These are phyloP conservation scores for Girardinus metallicus DNA, from an alignment of 2,797 vertebrate genomes.

Conservation along the genomic window DNA sequence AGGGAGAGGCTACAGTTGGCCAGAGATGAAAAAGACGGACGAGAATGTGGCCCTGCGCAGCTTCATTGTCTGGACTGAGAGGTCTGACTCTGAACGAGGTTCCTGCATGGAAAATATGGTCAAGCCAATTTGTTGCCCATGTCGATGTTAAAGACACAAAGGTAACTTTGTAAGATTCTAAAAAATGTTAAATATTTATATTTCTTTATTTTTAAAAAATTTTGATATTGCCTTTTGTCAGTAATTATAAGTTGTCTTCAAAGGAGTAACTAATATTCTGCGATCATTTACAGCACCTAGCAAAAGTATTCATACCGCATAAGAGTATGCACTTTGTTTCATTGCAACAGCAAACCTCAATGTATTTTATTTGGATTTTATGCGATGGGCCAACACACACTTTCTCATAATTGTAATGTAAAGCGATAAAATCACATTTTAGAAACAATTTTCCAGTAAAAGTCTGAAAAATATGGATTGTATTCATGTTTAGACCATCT, in stretches of 20 bases:
- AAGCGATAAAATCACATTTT: background rate
- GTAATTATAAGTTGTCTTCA: background rate
- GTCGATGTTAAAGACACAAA: conserved; percentile 39
- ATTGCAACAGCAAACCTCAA: background rate
- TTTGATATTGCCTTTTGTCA: background rate
- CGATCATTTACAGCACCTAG: background rate
- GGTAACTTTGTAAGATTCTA: conserved; percentile 6
- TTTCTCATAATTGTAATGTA: background rate
- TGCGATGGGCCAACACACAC: background rate
- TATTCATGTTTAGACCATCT: background rate
- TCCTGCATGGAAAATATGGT: conserved; percentile 29
- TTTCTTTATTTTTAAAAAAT: background rate
- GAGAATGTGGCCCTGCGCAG: conserved; percentile 54
- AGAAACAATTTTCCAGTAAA: background rate
- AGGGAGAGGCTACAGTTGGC: conserved; percentile 68
- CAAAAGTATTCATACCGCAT: background rate
- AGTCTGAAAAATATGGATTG: background rate
- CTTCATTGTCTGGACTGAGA: conserved; percentile 74
- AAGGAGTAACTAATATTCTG: background rate
- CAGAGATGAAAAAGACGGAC: conserved; percentile 68
- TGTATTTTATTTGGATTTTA: background rate
- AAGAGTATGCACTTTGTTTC: background rate
- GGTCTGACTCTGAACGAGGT: conserved; percentile 59
- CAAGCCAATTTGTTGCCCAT: conserved; percentile 21
- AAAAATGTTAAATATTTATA: too few relatives aligned